Conservation (phyloP, 2,113 vertebrate species). For the Madoqua kirkii region DNA sequence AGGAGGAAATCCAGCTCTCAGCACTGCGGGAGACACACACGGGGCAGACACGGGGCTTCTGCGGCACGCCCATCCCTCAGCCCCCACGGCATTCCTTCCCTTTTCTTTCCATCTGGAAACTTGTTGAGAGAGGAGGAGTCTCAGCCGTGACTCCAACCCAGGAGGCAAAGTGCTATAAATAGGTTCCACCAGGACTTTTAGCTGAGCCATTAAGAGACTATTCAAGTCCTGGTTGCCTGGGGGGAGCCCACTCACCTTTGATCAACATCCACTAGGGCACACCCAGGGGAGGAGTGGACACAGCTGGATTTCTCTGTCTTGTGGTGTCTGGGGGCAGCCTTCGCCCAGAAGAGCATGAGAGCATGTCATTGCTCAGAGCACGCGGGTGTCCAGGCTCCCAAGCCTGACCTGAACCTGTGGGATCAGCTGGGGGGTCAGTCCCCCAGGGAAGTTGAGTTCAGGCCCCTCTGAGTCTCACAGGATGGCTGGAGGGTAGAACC, state of each 20-base stretch:
- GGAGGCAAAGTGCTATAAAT: accelerated
- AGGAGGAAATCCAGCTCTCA: background rate
- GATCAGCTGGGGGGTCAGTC: background rate
- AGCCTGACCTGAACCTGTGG: background rate
- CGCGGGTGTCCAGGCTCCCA: accelerated
- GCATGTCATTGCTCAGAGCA: background rate
- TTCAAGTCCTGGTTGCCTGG: no score
- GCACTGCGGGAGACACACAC: background rate
- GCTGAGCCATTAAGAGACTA: background rate
- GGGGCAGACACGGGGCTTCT: background rate
- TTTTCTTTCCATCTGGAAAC: background rate
- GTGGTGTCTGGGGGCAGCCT: background rate
- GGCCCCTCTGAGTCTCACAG: background rate
- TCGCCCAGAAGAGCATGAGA: background rate
- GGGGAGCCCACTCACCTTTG: background rate
- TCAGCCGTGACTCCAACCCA: background rate
- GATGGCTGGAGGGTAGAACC: no score
- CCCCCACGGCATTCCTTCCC: background rate
- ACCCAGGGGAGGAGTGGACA: background rate
- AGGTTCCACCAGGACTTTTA: background rate
- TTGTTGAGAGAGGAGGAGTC: background rate
- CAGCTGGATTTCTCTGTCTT: background rate
- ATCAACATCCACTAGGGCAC: background rate
- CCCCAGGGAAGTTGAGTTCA: background rate
- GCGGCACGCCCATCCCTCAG: background rate